Percentiles rank a stretch among this genome's conserved stretches.
Conservation (phyloP, 2,888 invertebrate genomes). For the Cheilosia pagana region DNA sequence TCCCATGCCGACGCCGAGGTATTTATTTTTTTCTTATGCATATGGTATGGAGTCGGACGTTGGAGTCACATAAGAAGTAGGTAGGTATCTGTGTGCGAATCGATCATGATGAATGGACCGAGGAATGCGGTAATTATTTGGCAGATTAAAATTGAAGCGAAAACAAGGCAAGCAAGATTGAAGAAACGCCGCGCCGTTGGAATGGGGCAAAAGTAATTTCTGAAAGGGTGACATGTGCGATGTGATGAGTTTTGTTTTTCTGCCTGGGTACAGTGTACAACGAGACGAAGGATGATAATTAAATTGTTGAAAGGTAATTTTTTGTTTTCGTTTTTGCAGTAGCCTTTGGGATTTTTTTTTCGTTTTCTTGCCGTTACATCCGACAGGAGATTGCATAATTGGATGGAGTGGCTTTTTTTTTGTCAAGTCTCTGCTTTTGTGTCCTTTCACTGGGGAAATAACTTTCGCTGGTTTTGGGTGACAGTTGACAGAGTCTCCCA, state of each 20-base stretch:
- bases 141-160: conserved; percentile 54
- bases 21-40: neutral
- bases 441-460: conserved; percentile 37
- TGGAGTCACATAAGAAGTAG: conserved; percentile 7
- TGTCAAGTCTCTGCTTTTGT: neutral
- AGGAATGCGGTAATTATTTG: conserved; percentile 73
- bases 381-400: conserved; percentile 45
- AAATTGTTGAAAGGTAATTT: conserved; percentile 64
- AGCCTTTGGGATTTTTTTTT: neutral
- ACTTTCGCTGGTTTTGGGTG: conserved; percentile 38
- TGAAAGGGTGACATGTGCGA: conserved; percentile 62
- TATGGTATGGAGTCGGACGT: neutral
- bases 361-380: conserved; percentile 7
- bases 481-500: neutral
- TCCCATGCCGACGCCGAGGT: conserved; percentile 7
- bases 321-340: neutral
- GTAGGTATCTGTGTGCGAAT: conserved; percentile 37
- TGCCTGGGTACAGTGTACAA: conserved; percentile 6
- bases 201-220: conserved; percentile 38
- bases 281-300: conserved; percentile 70
- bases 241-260: conserved; percentile 32
- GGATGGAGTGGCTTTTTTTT: conserved; percentile 11
- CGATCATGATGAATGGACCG: conserved; percentile 68
- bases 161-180: neutral
- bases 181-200: neutral